Evolutionary conservation across 2,797 vertebrate genomes (phyloP), one percentile per base, ranked within the genome.

Genomic region (Gallinago solitaria): DNA sequence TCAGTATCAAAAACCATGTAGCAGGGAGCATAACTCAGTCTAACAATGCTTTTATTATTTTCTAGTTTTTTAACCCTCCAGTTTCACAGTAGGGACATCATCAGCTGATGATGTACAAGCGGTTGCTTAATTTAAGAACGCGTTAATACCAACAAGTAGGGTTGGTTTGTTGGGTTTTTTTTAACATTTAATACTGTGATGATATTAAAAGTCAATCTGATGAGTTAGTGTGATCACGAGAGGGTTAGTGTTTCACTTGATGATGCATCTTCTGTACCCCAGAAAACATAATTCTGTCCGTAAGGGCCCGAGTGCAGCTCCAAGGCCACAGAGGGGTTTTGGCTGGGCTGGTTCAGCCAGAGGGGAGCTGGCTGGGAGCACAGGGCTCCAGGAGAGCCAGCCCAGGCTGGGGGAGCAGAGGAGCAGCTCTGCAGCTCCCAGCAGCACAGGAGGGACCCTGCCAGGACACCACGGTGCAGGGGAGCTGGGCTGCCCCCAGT

Each of bases 381-480:
- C 48, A 7, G 87, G 33, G 74, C 48, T 12, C 47, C 1, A 0
- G 27, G 74, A 51, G 48, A 9, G 37, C 74, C 4, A 2, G 12
- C 4, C 12, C 7, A 37, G 2, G n/a, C 85, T 27, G 64, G 4
- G 32, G 74, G 25, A 71, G 41, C 63, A 56, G 27, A 70, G 53
- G 56, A 47, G n/a, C 45, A 20, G 0, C 6, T 4, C n/a, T 39
- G 18, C 3, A 1, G 21, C 59, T 79, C 33, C 5, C 53, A 39
- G 68, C 45, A 60, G 75, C 19, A 45, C 47, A n/a, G 33, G 61
- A 5, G 25, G 37, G 27, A 8, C 60, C 27, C 30, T 9, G 24
- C 21, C 25, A 1, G 9, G 2, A 6, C 43, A 14, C 70, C 32
- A 1, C 1, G 4, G 51, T 23, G 2, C 2, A 60, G 78, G n/a